A percentile compares a stretch with the other conserved stretches of the same genome.
Conservation (phyloP, 1,140 invertebrate species). For the Luehdorfia chinensis region DNA sequence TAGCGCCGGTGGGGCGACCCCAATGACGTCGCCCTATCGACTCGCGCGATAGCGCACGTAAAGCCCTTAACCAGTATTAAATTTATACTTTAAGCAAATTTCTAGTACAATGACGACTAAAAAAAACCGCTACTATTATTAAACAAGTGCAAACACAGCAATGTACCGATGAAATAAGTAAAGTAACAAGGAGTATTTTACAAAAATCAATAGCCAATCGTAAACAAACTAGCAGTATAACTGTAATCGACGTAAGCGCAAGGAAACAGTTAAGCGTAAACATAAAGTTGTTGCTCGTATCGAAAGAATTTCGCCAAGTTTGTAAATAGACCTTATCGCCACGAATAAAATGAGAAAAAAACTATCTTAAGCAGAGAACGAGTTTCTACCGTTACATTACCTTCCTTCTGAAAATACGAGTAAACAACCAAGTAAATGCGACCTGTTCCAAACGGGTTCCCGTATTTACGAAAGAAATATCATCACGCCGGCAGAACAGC, state of each 20-base stretch:
- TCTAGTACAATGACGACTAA: too few relatives aligned
- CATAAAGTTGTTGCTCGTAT: constrained; percentile 5
- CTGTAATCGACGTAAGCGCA: constrained; percentile 30
- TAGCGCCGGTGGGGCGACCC: constrained; percentile 17
- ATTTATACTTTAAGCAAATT: neutral
- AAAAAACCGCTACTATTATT: too few relatives aligned
- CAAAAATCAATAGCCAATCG: too few relatives aligned
- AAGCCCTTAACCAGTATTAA: constrained; percentile 4
- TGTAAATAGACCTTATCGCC: constrained; percentile 52
- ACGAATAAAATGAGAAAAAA: constrained; percentile 32
- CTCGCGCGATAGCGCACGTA: constrained; percentile 7
- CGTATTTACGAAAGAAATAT: constrained; percentile 9
- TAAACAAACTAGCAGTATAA: too few relatives aligned
- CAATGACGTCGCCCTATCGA: constrained; percentile 10
- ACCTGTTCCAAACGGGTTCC: constrained; percentile 42
- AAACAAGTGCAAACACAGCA: too few relatives aligned
- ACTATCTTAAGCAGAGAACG: constrained; percentile 42
- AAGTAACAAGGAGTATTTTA: too few relatives aligned
- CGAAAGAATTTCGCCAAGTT: constrained; percentile 31
- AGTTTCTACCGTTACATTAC: constrained; percentile 67
- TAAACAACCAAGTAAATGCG: constrained; percentile 37
- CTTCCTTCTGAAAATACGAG: constrained; percentile 52
- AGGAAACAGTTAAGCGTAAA: neutral
- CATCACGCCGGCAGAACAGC: neutral
- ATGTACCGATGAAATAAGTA: neutral